Evolutionary conservation across 2,888 invertebrate species (phyloP).

Genomic region (Cataglyphis albicans): DNA sequence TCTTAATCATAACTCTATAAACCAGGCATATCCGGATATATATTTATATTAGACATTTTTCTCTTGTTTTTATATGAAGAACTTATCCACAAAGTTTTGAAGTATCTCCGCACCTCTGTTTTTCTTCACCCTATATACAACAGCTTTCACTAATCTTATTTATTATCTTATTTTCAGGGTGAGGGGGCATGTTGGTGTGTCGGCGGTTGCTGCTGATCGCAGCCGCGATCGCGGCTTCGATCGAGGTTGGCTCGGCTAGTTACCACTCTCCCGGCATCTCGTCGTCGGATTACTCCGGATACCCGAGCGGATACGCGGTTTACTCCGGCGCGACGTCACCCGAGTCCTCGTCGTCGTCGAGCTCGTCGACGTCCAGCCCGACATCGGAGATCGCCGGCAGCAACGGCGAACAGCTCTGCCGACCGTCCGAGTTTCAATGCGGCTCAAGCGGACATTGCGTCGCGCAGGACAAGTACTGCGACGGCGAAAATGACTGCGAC

Average conservation of each 20-base stretch:
- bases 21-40: too few relatives aligned
- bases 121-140: neutral
- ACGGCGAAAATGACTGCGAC: conserved; percentile 92
- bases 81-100: too few relatives aligned
- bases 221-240: conserved; percentile 84
- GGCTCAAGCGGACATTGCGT: conserved; percentile 88
- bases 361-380: conserved; percentile 63
- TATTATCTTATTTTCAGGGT: conserved; percentile 73
- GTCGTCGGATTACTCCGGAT: conserved; percentile 75
- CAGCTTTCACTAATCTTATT: neutral
- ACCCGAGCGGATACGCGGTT: conserved; percentile 70
- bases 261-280: conserved; percentile 70
- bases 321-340: conserved; percentile 72
- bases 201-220: conserved; percentile 85
- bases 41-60: too few relatives aligned
- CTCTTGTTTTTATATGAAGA: too few relatives aligned
- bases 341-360: conserved; percentile 63
- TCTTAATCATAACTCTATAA: too few relatives aligned
- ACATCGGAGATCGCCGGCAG: conserved; percentile 56
- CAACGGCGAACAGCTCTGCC: conserved; percentile 70
- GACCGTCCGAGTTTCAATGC: conserved; percentile 87
- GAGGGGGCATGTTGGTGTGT: conserved; percentile 85
- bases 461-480: conserved; percentile 92
- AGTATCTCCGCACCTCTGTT: too few relatives aligned
- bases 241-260: conserved; percentile 81